Evolutionary conservation across 2,797 vertebrate genomes (phyloP), one percentile per base, ranked within the genome.

Genomic region (Malurus leucopterus): DNA sequence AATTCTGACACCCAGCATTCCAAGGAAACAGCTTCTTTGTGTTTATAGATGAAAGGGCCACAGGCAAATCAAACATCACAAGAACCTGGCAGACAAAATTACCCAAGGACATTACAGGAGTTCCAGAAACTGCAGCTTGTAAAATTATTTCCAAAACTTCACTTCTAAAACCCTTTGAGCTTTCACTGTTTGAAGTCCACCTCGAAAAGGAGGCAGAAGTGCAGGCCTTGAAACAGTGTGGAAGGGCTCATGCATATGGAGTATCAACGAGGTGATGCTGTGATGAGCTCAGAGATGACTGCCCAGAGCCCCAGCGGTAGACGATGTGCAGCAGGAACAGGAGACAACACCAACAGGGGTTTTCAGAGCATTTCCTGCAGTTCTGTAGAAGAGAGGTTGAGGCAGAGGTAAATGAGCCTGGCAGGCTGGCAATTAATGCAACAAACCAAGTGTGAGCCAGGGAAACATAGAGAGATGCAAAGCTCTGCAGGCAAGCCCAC

Each of bases 11-110:
- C 89, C 27, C 17, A 49, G 2, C 78, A 57, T 64, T 88, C 57
- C 83, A 92, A 47, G 21, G 23, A 89, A 84, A 65, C 46, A 41
- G 53, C 44, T 91, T 88, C 27, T 87, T 77, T 81, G 36, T 78
- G 70, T 91, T 84, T 87, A 89, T 84, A 75, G 76, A 84, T 8
- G 15, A 91, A 88, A 86, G 67, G 68, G 26, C 44, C 43, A 49
- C 83, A 92, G 80, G 54, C 57, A 84, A 89, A 91, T 7, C 17
- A 81, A 86, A 46, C 38, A 27, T 61, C 71, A 38, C 34, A 65
- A 50, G 38, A 90, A 69, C 23, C 19, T 32, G 73, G 23, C 47
- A 69, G 78, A 76, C 21, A 73, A 70, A 92, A 62, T 71, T n/a
- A 65, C 22, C 16, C 38, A 73, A 69, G 62, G 46, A 23, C 0